These are phyloP conservation scores for Cheilosia scutellata DNA, from an alignment of 2,888 invertebrate genomes.

Conservation along the genomic window DNA sequence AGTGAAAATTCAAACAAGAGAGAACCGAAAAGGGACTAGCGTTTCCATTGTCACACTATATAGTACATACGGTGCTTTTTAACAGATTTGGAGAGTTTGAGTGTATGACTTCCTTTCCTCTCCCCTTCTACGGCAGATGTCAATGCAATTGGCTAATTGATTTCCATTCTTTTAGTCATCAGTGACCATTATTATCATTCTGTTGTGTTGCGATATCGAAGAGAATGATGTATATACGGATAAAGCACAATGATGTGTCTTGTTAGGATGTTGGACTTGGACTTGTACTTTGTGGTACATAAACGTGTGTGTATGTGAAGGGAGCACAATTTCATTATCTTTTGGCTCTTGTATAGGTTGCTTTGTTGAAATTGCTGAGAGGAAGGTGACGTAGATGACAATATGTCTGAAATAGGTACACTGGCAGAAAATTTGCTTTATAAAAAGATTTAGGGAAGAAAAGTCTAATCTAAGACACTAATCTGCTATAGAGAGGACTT, in stretches of 20 bases:
- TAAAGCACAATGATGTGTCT: slow-evolving; percentile 34
- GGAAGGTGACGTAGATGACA: slow-evolving; percentile 17
- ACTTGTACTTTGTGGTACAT: slow-evolving; percentile 39
- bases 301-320: slow-evolving; percentile 9
- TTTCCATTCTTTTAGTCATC: slow-evolving; percentile 80
- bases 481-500: too few species aligned
- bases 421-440: slow-evolving; percentile 13
- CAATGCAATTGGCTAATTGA: slow-evolving; percentile 83
- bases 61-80: slow-evolving; percentile 24
- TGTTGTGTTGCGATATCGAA: slow-evolving; percentile 62
- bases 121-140: slow-evolving; percentile 37
- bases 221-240: slow-evolving; percentile 77
- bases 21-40: slow-evolving; percentile 31
- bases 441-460: too few species aligned
- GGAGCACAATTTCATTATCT: slow-evolving; percentile 58
- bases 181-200: slow-evolving; percentile 77
- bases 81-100: slow-evolving; percentile 18
- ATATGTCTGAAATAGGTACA: slow-evolving; percentile 22
- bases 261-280: slow-evolving; percentile 27
- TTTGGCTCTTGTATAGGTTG: slow-evolving; percentile 27
- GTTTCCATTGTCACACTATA: slow-evolving; percentile 45
- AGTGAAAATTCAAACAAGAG: slow-evolving; percentile 69
- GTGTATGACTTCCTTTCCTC: background rate
- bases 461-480: too few species aligned
- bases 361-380: background rate